These are phyloP conservation scores for Ptychobarbus kaznakovi DNA, from an alignment of 2,797 vertebrate species.

Conservation along the genomic window DNA sequence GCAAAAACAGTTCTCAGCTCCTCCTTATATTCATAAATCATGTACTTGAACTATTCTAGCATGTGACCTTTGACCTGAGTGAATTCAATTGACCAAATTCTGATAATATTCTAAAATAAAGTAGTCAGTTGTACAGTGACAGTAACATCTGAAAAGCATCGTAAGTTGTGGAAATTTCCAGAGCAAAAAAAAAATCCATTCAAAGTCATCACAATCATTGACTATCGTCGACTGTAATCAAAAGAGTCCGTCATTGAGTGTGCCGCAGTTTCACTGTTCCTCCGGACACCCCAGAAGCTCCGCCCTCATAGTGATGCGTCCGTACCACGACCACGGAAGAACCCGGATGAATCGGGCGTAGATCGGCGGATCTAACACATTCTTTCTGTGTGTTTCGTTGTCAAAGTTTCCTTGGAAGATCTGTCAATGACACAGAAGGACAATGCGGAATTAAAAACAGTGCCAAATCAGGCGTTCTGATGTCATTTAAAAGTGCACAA, in stretches of 20 bases:
- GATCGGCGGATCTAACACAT: conserved; percentile 83
- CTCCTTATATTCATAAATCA: neutral
- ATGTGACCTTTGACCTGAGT: conserved; percentile 33
- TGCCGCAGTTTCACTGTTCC: conserved; percentile 74
- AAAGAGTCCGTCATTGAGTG: conserved; percentile 13
- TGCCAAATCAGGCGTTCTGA: neutral
- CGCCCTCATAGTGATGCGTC: conserved; percentile 84
- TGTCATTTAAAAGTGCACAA: neutral
- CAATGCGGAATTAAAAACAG: neutral
- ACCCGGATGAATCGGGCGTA: conserved; percentile 81
- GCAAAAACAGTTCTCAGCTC: conserved; percentile 3
- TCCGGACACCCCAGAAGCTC: conserved; percentile 85
- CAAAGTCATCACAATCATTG: conserved; percentile 15
- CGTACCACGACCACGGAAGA: conserved; percentile 88
- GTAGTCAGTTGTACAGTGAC: neutral
- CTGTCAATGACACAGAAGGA: conserved; percentile 64
- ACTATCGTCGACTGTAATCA: conserved; percentile 6
- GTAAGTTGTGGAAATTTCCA: neutral
- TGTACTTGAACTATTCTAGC: neutral
- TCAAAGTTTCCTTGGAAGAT: conserved; percentile 91
- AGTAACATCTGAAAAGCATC: neutral
- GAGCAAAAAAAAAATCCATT: neutral
- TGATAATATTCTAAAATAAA: conserved; percentile 25
- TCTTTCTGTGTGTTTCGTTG: conserved; percentile 88
- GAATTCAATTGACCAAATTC: conserved; percentile 27